Percentiles rank a stretch among this genome's conserved stretches.
These are phyloP conservation scores for Agriotes lineatus DNA, from an alignment of 2,888 invertebrate genomes.

Conservation along the genomic window DNA sequence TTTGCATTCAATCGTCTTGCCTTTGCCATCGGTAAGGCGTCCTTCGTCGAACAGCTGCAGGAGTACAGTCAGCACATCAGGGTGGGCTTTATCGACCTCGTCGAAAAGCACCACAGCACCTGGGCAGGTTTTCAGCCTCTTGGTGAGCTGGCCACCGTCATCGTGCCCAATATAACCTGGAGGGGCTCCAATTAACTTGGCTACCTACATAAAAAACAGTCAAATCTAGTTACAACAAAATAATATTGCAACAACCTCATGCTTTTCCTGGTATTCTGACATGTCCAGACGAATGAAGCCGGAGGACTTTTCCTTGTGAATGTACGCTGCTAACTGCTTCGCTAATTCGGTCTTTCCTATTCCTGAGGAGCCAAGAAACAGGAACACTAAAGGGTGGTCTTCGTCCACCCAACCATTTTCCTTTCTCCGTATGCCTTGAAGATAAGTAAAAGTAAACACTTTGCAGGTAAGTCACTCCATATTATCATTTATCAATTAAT, in stretches of 20 bases:
- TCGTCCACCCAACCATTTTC: constrained; percentile 96
- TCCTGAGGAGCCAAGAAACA: constrained; percentile 94
- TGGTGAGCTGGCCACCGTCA: constrained; percentile 90
- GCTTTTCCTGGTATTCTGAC: constrained; percentile 94
- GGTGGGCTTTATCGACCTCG: constrained; percentile 95
- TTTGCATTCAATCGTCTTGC: constrained; percentile 90
- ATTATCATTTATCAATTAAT: too few relatives aligned
- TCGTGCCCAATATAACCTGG: constrained; percentile 93
- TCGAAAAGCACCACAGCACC: constrained; percentile 91
- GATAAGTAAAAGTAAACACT: neutral
- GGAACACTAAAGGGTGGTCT: constrained; percentile 91
- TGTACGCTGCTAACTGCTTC: constrained; percentile 88
- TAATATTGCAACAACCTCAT: constrained; percentile 72
- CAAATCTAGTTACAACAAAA: neutral
- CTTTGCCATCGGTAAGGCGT: constrained; percentile 90
- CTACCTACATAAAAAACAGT: constrained; percentile 68
- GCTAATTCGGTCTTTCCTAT: constrained; percentile 95
- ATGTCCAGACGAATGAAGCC: constrained; percentile 91
- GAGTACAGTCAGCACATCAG: constrained; percentile 90
- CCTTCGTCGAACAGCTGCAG: constrained; percentile 95
- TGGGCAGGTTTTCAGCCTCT: constrained; percentile 77
- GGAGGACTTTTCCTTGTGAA: constrained; percentile 83
- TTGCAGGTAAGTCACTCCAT: constrained; percentile 49
- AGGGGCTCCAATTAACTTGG: constrained; percentile 93
- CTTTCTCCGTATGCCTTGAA: constrained; percentile 83